Conservation (phyloP, 1,140 invertebrate species). For the Tribolium castaneum region DNA sequence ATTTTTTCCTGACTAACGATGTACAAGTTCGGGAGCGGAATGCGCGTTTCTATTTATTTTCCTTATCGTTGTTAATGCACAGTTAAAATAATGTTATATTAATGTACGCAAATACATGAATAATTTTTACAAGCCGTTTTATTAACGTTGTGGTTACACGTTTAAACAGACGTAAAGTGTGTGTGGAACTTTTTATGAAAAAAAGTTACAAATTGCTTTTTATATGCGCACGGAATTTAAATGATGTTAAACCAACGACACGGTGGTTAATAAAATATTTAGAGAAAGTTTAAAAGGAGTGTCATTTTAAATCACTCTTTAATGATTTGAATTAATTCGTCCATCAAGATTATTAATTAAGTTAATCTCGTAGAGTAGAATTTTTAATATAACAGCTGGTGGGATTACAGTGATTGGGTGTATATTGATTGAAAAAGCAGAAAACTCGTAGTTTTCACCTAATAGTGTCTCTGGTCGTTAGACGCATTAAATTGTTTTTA, state of each 20-base stretch:
- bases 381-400: conserved; percentile 20
- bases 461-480: background rate
- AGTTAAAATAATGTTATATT: background rate
- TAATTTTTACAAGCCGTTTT: background rate
- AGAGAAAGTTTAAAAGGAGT: background rate
- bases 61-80: background rate
- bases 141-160: background rate
- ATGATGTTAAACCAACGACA: background rate
- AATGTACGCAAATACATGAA: background rate
- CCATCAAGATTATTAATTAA: background rate
- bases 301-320: background rate
- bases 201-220: background rate
- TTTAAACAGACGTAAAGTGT: background rate
- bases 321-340: background rate
- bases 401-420: background rate
- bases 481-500: background rate
- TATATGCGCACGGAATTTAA: background rate
- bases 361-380: background rate
- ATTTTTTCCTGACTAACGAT: too few species aligned
- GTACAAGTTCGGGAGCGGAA: background rate
- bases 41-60: background rate
- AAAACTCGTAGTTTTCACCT: background rate
- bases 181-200: background rate
- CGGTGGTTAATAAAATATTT: background rate
- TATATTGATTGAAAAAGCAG: background rate